Conservation (phyloP, 2,888 invertebrate genomes). For the Horisme vitalbata region DNA sequence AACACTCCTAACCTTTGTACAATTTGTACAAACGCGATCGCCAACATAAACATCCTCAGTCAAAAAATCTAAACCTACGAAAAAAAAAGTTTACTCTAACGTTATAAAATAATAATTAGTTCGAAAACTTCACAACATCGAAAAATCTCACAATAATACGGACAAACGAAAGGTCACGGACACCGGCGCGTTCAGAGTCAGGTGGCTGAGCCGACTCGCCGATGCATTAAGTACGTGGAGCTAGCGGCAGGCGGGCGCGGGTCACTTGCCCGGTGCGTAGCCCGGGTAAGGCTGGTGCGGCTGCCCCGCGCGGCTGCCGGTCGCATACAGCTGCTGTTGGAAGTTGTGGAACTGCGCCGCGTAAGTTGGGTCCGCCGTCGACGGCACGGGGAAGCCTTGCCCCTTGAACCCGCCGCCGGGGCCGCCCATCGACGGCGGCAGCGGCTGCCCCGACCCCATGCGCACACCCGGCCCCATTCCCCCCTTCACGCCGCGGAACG, state of each 20-base stretch:
- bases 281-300: slow-evolving; percentile 75
- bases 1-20: slow-evolving; percentile 75
- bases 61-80: slow-evolving; percentile 57
- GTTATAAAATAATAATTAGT: slow-evolving; percentile 41
- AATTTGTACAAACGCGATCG: slow-evolving; percentile 74
- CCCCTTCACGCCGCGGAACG: slow-evolving; percentile 69
- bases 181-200: too few species aligned
- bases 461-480: slow-evolving; percentile 63
- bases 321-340: slow-evolving; percentile 97
- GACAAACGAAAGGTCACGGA: slow-evolving; percentile 57
- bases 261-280: slow-evolving; percentile 77
- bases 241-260: slow-evolving; percentile 27
- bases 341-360: slow-evolving; percentile 98
- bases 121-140: slow-evolving; percentile 51
- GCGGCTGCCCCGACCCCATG: slow-evolving; percentile 85
- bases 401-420: slow-evolving; percentile 87
- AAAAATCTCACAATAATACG: slow-evolving; percentile 58
- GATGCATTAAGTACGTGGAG: too few species aligned
- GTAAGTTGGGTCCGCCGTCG: slow-evolving; percentile 94
- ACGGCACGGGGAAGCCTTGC: slow-evolving; percentile 92
- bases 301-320: slow-evolving; percentile 76
- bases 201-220: too few species aligned
- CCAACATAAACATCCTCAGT: slow-evolving; percentile 65
- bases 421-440: slow-evolving; percentile 91
- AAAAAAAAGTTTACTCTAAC: slow-evolving; percentile 47